phyloP scores from a whole-genome alignment of 30 jellyfish, hydroid and myxozoan species.

The Clytia hemisphaerica region DNA sequence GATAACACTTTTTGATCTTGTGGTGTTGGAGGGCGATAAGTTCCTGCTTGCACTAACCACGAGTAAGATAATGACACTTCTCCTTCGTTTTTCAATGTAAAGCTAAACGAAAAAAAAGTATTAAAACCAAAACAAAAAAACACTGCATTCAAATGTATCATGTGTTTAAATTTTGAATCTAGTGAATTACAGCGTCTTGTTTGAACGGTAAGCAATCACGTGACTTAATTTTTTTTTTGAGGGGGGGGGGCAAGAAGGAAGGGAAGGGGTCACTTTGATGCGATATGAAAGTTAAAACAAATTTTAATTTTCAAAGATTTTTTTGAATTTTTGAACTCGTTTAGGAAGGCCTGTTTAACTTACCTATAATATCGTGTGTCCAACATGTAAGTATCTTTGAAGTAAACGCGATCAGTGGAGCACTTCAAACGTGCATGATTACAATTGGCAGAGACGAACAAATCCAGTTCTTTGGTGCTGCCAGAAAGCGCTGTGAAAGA shows the following conservation, averaged over 20 bases:
- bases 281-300: no score
- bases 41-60: conserved; percentile 63
- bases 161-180: no score
- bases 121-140: no score
- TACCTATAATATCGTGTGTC: conserved; percentile 79
- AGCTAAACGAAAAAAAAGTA: conserved; percentile 28
- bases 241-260: no score
- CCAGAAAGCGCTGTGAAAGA: conserved; percentile 51
- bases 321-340: no score
- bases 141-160: no score
- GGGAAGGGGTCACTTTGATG: no score
- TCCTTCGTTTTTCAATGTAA: conserved; percentile 57
- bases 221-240: no score
- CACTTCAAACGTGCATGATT: conserved; percentile 49
- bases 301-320: no score
- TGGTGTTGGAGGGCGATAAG: conserved; percentile 16
- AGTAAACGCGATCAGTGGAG: conserved; percentile 32
- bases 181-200: no score
- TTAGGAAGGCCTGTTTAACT: no score
- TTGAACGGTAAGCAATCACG: no score
- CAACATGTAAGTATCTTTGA: conserved; percentile 73
- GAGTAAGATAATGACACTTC: conserved; percentile 40
- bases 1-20: conserved; percentile 13
- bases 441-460: conserved; percentile 45
- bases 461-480: conserved; percentile 37